Percentiles rank a stretch among this genome's conserved stretches.
These are phyloP conservation scores for Myotis lucifugus DNA, from an alignment of 2,113 vertebrate species.

Conservation along the genomic window DNA sequence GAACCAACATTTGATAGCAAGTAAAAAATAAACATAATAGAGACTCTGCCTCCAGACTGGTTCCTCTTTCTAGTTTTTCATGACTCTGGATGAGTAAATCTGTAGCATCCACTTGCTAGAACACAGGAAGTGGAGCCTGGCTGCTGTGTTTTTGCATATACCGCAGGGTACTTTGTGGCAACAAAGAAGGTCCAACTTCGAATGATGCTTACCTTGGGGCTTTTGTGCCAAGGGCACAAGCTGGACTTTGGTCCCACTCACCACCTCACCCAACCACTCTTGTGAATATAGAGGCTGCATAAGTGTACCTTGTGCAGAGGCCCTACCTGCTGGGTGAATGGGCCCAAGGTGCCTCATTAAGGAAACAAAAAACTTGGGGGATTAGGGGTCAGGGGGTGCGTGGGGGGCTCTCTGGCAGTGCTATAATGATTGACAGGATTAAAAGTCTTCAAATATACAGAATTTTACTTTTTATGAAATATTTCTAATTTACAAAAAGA, in stretches of 20 bases:
- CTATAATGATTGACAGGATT: neutral
- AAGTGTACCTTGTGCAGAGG: neutral
- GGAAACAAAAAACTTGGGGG: neutral
- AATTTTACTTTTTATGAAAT: conserved; percentile 3
- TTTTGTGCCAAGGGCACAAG: neutral
- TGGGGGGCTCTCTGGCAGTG: neutral
- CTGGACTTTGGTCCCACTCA: neutral
- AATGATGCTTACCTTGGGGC: neutral
- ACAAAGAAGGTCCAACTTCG: neutral
- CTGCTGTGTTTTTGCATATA: neutral
- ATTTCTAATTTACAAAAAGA: neutral
- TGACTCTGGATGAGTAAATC: neutral
- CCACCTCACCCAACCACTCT: neutral
- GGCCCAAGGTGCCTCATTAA: neutral
- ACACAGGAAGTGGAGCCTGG: neutral
- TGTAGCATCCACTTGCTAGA: neutral
- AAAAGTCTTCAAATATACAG: neutral
- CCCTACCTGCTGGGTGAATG: neutral
- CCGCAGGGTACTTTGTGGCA: neutral
- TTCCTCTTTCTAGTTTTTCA: neutral
- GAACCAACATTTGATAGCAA: neutral
- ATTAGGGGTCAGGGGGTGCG: no score
- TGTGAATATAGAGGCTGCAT: neutral
- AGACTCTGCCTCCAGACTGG: neutral
- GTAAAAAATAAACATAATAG: neutral